Evolutionary conservation across 1,140 invertebrate species (phyloP).

Genomic region (Campoletis sonorensis): DNA sequence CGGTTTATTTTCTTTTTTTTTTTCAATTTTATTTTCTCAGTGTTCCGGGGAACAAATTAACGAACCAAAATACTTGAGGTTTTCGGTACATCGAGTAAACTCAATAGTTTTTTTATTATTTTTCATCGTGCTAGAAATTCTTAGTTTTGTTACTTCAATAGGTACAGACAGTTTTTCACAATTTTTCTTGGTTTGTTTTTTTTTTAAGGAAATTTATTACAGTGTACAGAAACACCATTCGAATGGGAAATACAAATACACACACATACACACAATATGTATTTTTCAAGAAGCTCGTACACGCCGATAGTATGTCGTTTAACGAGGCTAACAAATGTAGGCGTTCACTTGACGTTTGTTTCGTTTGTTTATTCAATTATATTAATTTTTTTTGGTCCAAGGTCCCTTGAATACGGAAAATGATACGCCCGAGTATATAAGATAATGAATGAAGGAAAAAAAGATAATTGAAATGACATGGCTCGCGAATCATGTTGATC

Average conservation of each 20-base stretch:
- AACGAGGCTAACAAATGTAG: constrained; percentile 2
- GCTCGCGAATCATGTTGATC: not conserved
- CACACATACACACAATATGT: no score
- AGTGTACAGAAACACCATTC: no score
- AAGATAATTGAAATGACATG: not conserved
- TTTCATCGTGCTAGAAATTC: no score
- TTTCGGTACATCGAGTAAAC: not conserved
- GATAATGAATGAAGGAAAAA: not conserved
- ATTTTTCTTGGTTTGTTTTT: no score
- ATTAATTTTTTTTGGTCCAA: constrained; percentile 4
- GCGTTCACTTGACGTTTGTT: no score
- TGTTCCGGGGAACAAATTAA: constrained; percentile 46
- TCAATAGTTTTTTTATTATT: no score
- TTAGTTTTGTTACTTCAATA: no score
- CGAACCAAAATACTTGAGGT: not conserved
- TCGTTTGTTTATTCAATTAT: constrained; percentile 26
- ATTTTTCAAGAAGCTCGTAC: not conserved
- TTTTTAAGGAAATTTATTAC: no score
- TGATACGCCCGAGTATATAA: not conserved
- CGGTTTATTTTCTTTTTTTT: no score
- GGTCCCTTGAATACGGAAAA: not conserved
- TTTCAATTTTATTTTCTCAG: constrained; percentile 36
- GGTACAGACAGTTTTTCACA: no score
- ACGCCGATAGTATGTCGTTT: not conserved
- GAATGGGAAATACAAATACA: no score